These are phyloP conservation scores for Dendrolimus kikuchii DNA, from an alignment of 1,140 invertebrate species.

Conservation along the genomic window DNA sequence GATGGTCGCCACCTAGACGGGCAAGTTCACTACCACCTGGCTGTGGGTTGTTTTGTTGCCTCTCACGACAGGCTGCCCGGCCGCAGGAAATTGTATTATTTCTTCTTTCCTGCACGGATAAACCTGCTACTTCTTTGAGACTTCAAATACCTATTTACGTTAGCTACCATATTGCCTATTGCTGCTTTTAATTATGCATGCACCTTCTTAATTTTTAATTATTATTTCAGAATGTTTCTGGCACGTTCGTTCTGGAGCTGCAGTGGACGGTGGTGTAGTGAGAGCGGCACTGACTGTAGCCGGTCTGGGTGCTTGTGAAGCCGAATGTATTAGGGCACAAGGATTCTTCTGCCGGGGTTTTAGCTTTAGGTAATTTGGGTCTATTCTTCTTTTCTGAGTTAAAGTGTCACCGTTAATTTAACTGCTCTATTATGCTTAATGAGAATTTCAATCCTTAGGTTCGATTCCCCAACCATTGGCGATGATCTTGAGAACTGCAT, in stretches of 20 bases:
- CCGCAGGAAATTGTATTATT: too few relatives aligned
- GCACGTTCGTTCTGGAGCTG: slow-evolving; percentile 80
- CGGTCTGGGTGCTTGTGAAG: slow-evolving; percentile 82
- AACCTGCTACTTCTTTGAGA: neutral
- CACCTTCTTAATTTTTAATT: neutral
- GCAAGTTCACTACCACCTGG: too few relatives aligned
- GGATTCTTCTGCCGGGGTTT: slow-evolving; percentile 85
- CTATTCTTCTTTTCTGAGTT: too few relatives aligned
- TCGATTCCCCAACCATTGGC: slow-evolving; percentile 75
- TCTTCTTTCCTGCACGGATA: neutral
- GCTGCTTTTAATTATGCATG: neutral
- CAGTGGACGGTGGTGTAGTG: slow-evolving; percentile 75
- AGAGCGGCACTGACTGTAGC: slow-evolving; percentile 77
- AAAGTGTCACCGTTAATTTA: neutral
- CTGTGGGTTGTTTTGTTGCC: too few relatives aligned
- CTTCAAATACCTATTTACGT: too few relatives aligned
- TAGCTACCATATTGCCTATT: neutral
- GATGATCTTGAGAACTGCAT: slow-evolving; percentile 80
- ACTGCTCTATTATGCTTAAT: neutral
- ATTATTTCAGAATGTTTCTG: slow-evolving; percentile 83
- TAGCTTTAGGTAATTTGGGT: slow-evolving; percentile 76
- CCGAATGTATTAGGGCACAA: slow-evolving; percentile 78
- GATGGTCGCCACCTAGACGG: too few relatives aligned
- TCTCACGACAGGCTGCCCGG: too few relatives aligned
- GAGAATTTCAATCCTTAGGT: slow-evolving; percentile 59